A percentile compares a stretch with the other conserved stretches of the same genome.
Conservation (phyloP, 2,113 vertebrate genomes). For the Megatriorchis doriae region DNA sequence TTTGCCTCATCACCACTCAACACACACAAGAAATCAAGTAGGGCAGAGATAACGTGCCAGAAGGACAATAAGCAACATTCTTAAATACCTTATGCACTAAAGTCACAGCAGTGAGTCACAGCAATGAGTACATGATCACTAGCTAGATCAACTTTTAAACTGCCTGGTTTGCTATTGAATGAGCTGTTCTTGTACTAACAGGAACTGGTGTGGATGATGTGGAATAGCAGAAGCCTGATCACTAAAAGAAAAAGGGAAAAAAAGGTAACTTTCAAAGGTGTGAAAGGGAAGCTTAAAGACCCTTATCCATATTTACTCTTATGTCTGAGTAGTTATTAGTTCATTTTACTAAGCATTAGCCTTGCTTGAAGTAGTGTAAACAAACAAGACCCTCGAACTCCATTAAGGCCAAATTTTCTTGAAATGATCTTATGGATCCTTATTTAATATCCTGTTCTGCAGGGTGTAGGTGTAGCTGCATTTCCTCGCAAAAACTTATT, state of each 20-base stretch:
- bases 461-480: background rate
- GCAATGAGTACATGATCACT: background rate
- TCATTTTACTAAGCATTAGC: background rate
- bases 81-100: background rate
- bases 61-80: background rate
- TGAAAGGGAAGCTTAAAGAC: background rate
- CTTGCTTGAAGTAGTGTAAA: background rate
- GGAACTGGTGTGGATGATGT: background rate
- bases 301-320: background rate
- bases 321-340: background rate
- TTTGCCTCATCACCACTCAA: background rate
- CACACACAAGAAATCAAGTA: background rate
- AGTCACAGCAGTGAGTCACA: background rate
- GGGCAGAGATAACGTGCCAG: background rate
- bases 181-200: background rate
- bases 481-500: background rate
- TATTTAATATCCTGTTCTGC: background rate
- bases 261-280: background rate
- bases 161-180: background rate
- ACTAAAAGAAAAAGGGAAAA: background rate
- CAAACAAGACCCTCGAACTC: background rate
- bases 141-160: background rate
- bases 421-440: background rate
- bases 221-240: background rate
- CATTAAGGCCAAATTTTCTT: background rate